Evolutionary conservation across 2,888 invertebrate genomes (phyloP), one percentile per base, ranked within the genome.

Genomic region (Flexamia atlantica): DNA sequence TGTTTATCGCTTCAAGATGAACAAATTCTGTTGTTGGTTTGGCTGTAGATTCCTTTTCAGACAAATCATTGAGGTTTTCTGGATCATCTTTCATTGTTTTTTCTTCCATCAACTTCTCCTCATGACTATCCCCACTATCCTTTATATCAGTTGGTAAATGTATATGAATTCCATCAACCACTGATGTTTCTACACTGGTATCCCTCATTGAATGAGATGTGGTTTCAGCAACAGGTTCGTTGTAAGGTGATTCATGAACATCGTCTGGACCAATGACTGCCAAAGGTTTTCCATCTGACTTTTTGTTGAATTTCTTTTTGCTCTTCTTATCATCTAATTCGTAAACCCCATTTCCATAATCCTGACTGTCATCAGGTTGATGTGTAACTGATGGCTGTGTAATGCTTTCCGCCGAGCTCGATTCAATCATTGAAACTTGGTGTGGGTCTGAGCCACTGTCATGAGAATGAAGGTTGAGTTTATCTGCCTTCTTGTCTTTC

Each of bases 401-500:
- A n/a, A 5, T 60, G 3, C 42, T 23, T 42, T 72, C 72, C 7
- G 40, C 3, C 20, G 72, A 23, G 28, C 42, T 72, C 0, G 5
- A 17, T 17, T 40, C 40, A 32, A 42, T 12, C 12, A 14, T 36
- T 23, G 23, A 10, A 50, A 2, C 17, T 12, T 46, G 23, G 9
- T 9, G 4, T 28, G 76, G 23, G 28, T 76, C 76, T 76, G 50
- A 4, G 50, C 42, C 17, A 50, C 50, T 46, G 5, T 28, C 50
- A 23, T 76, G 50, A 10, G 76, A 76, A 25, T 28, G n/a, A 12
- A 12, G 68, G 14, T 46, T 72, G n/a, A 70, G 46, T 57, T 85
- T 85, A 17, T 80, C 46, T 20, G 25, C 42, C 76, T 83, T 81
- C 36, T 82, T 85, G 42, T 81, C 85, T 28, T 76, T 74, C 32